A percentile compares a stretch with the other conserved stretches of the same genome.
Conservation (phyloP, 2,797 vertebrate species). For the Artibeus jamaicensis region DNA sequence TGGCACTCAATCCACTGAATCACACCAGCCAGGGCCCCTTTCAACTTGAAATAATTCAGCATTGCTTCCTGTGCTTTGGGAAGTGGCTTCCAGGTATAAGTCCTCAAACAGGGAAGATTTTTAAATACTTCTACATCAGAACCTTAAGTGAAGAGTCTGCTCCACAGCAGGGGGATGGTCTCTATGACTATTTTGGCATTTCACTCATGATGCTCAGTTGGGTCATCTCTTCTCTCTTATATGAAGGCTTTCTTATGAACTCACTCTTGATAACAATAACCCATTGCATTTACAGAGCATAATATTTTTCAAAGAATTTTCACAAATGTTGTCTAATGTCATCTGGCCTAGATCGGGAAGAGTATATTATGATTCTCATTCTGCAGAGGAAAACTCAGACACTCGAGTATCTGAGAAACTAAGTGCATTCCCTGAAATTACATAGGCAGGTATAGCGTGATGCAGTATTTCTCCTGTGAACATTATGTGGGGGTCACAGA, state of each 20-base stretch:
- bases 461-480: neutral
- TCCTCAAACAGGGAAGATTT: neutral
- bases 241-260: neutral
- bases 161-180: neutral
- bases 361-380: neutral
- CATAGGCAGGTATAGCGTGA: fast-evolving
- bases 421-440: neutral
- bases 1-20: no score
- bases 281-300: neutral
- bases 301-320: neutral
- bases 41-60: neutral
- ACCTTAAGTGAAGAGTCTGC: neutral
- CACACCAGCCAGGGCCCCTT: neutral
- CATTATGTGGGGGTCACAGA: neutral
- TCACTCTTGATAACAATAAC: neutral
- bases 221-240: neutral
- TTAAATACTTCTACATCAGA: neutral
- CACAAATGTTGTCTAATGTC: neutral
- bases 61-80: neutral
- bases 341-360: neutral
- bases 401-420: neutral
- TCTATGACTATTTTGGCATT: constrained; percentile 32
- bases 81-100: neutral
- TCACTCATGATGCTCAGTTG: neutral
- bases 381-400: neutral